Base-by-base conservation (phyloP, 2,113 vertebrate species). In the Chaenocephalus aceratus region DNA sequence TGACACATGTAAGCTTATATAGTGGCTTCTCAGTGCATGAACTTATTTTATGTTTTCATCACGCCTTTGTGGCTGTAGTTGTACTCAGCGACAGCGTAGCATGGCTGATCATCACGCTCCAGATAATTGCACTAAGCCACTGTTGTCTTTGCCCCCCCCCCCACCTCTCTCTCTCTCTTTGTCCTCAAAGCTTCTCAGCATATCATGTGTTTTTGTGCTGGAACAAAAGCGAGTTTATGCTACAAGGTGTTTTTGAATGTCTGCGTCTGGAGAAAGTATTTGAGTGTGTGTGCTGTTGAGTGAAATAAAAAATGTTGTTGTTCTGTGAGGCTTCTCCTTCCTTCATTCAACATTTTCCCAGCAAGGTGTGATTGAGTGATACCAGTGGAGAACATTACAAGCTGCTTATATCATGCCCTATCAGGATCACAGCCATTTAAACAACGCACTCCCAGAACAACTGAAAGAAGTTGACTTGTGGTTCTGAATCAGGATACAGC, bases 291-390 rank as follows among this genome's bases (percentile, higher is more conserved):
- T 88, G 36, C 36, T 85, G 80, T 87, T 60, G 72, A 89, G 83
- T 88, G 80, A 62, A 92, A 91, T 91, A 91, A 93, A 92, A 41
- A 1, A 80, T 1, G 6, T 68, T 84, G 30, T 71, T 71, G 56
- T 76, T 88, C 61, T 74, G 85, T 86, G 75, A 83, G 2, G 46
- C 61, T 63, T 51, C 4, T 16, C n/a, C 8, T 23, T 21, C 6
- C 13, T 59, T 59, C 15, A 34, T 41, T 41, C 36, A 41, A 41
- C 36, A 7, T 41, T 30, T 30, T 30, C 3, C 30, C 30, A 30
- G 30, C 3, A 30, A 30, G 30, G 30, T 30, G 30, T 30, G 30
- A 30, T 23, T 63, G n/a, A 46, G 12, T 48, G 7, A 64, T 15
- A 10, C 59, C 6, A 61, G 44, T 61, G 5, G 1, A 16, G 14